Evolutionary conservation across 2,888 invertebrate genomes (phyloP).

Genomic region (Phaonia tiefii): DNA sequence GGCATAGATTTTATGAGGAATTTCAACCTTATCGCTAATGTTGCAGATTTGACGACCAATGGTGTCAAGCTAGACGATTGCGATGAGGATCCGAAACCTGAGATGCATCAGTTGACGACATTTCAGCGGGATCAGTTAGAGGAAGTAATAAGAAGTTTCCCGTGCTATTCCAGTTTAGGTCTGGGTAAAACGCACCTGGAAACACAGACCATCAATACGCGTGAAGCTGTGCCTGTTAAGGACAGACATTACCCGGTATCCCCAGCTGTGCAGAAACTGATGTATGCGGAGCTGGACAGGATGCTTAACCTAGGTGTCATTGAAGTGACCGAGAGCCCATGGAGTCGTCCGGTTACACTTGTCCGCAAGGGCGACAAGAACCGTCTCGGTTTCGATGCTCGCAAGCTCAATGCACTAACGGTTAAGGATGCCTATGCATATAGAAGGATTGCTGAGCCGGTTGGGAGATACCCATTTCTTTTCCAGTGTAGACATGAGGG

Average conservation of each 20-base stretch:
- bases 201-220: not conserved
- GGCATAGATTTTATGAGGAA: not conserved
- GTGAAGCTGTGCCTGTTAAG: slow-evolving; percentile 47
- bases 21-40: too few species aligned
- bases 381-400: too few species aligned
- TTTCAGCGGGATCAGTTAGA: not conserved
- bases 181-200: too few species aligned
- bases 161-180: too few species aligned
- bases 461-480: slow-evolving; percentile 13
- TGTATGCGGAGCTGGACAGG: too few species aligned
- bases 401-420: too few species aligned
- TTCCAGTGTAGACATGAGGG: too few species aligned
- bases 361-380: slow-evolving; percentile 3
- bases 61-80: not conserved
- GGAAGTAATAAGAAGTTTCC: too few species aligned
- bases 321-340: slow-evolving; percentile 68
- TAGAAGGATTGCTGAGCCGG: slow-evolving; percentile 22
- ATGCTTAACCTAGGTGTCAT: slow-evolving; percentile 71
- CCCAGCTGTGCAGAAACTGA: slow-evolving; percentile 47
- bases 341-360: too few species aligned
- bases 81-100: not conserved
- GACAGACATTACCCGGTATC: slow-evolving; percentile 54
- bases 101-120: slow-evolving; percentile 4
- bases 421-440: too few species aligned
- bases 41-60: too few species aligned